Evolutionary conservation across 1,140 invertebrate species (phyloP).

Genomic region (Propsilocerus akamusi): DNA sequence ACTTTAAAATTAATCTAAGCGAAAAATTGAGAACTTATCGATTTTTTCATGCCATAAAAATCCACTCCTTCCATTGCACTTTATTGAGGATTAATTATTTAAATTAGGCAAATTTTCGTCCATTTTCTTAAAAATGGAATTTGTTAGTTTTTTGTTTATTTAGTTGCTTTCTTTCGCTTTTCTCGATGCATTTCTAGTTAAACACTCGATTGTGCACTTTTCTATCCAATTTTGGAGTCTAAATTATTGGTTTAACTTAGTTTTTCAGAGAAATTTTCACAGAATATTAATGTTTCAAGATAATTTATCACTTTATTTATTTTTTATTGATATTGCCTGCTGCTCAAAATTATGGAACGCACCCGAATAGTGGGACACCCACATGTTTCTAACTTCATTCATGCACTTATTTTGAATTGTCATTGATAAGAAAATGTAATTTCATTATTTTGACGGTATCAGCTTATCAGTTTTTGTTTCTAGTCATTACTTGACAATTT

Average conservation of each 20-base stretch:
- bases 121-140: conserved; percentile 1
- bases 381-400: neutral
- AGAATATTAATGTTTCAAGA: neutral
- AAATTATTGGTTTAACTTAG: neutral
- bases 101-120: conserved; percentile 4
- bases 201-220: neutral
- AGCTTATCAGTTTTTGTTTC: neutral
- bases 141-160: neutral
- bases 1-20: neutral
- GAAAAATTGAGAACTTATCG: neutral
- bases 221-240: neutral
- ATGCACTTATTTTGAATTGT: neutral
- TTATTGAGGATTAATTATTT: conserved; percentile 4
- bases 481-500: conserved; percentile 1
- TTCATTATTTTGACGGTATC: neutral
- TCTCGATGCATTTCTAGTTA: neutral
- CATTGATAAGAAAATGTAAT: neutral
- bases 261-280: neutral
- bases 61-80: conserved; percentile 2
- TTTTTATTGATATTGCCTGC: conserved; percentile 3
- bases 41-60: conserved; percentile 4
- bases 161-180: neutral
- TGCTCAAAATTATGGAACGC: no score
- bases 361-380: neutral
- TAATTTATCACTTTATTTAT: conserved; percentile 4